Base-by-base conservation (phyloP, 2,113 vertebrate genomes). In the Onychostoma macrolepis region DNA sequence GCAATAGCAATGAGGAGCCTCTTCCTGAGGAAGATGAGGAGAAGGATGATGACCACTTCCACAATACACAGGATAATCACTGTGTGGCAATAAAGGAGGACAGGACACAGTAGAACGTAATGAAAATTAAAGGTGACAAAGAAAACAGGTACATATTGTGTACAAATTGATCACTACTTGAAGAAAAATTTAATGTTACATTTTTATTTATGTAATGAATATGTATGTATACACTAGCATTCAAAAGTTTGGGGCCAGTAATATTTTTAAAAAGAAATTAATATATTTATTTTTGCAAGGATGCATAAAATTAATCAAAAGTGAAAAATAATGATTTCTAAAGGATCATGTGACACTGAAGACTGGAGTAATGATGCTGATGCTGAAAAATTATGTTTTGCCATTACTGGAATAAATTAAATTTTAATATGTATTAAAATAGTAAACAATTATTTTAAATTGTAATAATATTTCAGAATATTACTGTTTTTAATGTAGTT, bases 21-120 rank as follows among this genome's bases (percentile, higher is more conserved):
- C 91, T 98, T 99, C 89, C 98, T 96, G 87, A 99, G 96, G 93
- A 98, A 99, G 93, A 99, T 94, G 89, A 99, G 97, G 19, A 98
- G 91, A 81, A 99, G 89, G 69, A 99, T 87, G 91, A 99, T 96
- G n/a, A 97, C 13, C 36, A 95, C 90, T 90, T 99, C 98, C 78
- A 98, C 36, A 26, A 97, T 91, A 69, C 95, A 95, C 89, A 99
- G 93, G 90, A 98, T 97, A 92, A 99, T 98, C 96, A 98, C 98
- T 99, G 95, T 71, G 76, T 86, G 63, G 86, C 0, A 79, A 53
- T 4, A 67, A 36, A 81, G 5, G 13, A 38, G 24, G 38, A 67
- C 19, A 67, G 10, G 15, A 28, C 36, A 56, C 1, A 71, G 36
- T 12, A 30, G 8, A 24, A 71, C 26, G 65, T 36, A 24, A 56